Percentiles rank a stretch among this genome's conserved stretches.
These are phyloP conservation scores for Deilephila elpenor DNA, from an alignment of 2,888 invertebrate species.

Conservation along the genomic window DNA sequence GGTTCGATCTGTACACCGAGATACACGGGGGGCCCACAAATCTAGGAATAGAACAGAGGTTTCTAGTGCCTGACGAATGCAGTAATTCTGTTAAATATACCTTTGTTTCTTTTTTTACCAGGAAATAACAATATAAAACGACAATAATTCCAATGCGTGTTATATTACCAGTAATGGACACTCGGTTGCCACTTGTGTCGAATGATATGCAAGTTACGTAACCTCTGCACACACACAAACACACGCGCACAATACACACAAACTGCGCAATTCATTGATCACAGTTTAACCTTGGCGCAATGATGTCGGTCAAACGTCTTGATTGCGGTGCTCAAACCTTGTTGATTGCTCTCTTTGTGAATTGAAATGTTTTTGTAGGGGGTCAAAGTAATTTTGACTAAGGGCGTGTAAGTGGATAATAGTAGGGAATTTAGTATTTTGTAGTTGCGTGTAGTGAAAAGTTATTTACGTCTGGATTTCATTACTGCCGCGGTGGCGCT, in stretches of 20 bases:
- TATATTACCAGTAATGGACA: conserved; percentile 15
- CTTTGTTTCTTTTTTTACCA: not conserved
- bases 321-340: not conserved
- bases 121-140: not conserved
- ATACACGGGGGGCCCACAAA: too few species aligned
- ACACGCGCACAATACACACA: not conserved
- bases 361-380: not conserved
- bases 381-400: too few species aligned
- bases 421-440: too few species aligned
- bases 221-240: not conserved
- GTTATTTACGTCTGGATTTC: too few species aligned
- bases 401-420: too few species aligned
- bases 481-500: too few species aligned
- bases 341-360: not conserved
- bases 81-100: not conserved
- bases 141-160: not conserved
- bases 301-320: not conserved
- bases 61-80: too few species aligned
- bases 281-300: conserved; percentile 39
- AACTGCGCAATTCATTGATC: conserved; percentile 45
- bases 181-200: conserved; percentile 1
- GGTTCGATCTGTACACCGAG: too few species aligned
- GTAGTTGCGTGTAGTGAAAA: too few species aligned
- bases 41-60: too few species aligned
- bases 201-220: conserved; percentile 28